Conservation (phyloP, 2,113 vertebrate genomes). For the Gnathonemus longibarbis region DNA sequence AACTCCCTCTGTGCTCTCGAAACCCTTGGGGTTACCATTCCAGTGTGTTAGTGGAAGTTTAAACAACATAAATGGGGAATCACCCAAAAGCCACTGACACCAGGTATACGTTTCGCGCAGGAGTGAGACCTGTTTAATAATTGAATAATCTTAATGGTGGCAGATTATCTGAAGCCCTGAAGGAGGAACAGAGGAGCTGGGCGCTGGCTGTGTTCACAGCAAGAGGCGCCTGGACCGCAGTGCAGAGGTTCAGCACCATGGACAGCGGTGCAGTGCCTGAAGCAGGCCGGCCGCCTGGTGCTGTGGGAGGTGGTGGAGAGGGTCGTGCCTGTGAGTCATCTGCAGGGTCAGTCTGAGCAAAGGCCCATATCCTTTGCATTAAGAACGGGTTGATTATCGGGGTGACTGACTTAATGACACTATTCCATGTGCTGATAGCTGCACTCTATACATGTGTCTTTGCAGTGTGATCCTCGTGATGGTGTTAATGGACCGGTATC, state of each 20-base stretch:
- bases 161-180: neutral
- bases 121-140: neutral
- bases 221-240: neutral
- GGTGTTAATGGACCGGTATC: neutral
- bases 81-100: neutral
- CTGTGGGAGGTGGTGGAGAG: neutral
- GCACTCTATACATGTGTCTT: neutral
- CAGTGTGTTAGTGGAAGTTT: neutral
- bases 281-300: neutral
- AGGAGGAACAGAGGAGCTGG: neutral
- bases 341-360: neutral
- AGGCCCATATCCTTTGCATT: neutral
- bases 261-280: slow-evolving; percentile 28
- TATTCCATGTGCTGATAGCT: neutral
- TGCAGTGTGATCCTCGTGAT: neutral
- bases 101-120: neutral
- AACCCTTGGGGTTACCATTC: neutral
- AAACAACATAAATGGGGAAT: neutral
- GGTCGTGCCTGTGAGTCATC: neutral
- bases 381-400: neutral
- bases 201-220: neutral
- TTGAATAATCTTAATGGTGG: neutral
- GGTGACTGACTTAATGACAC: neutral
- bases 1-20: neutral
- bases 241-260: slow-evolving; percentile 36